Percentiles rank a stretch among this genome's conserved stretches.
Conservation (phyloP, 2,888 invertebrate genomes). For the Mantis religiosa region DNA sequence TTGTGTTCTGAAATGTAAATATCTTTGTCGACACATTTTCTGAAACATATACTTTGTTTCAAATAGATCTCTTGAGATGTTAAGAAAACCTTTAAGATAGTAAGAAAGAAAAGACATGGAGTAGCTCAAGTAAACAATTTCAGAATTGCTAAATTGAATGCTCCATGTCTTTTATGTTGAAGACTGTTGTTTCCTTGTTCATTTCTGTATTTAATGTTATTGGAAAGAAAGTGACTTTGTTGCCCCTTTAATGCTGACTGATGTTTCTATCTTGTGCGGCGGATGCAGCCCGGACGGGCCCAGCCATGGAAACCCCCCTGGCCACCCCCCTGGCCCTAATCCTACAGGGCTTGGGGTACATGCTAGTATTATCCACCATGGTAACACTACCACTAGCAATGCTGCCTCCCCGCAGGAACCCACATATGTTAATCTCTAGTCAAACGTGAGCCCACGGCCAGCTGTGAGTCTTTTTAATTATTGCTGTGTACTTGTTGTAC, state of each 20-base stretch:
- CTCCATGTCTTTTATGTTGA: constrained; percentile 11
- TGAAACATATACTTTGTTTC: constrained; percentile 44
- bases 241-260: constrained; percentile 49
- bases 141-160: not conserved
- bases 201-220: constrained; percentile 13
- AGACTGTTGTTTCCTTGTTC: constrained; percentile 1
- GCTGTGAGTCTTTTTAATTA: constrained; percentile 22
- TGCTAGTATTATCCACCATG: constrained; percentile 36
- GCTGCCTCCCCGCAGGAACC: constrained; percentile 69
- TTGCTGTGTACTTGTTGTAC: not conserved
- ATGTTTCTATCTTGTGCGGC: constrained; percentile 34
- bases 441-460: constrained; percentile 41
- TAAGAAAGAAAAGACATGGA: constrained; percentile 5
- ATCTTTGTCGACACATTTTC: constrained; percentile 64
- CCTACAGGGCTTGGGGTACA: constrained; percentile 43
- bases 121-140: not conserved
- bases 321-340: constrained; percentile 47
- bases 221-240: constrained; percentile 31
- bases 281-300: constrained; percentile 33
- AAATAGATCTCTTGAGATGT: constrained; percentile 3
- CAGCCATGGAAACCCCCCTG: constrained; percentile 33
- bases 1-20: constrained; percentile 17
- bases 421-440: constrained; percentile 91
- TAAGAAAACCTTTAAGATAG: not conserved
- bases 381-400: constrained; percentile 56